phyloP scores from a whole-genome alignment of 2,113 vertebrate species.

The Menidia beryllina region DNA sequence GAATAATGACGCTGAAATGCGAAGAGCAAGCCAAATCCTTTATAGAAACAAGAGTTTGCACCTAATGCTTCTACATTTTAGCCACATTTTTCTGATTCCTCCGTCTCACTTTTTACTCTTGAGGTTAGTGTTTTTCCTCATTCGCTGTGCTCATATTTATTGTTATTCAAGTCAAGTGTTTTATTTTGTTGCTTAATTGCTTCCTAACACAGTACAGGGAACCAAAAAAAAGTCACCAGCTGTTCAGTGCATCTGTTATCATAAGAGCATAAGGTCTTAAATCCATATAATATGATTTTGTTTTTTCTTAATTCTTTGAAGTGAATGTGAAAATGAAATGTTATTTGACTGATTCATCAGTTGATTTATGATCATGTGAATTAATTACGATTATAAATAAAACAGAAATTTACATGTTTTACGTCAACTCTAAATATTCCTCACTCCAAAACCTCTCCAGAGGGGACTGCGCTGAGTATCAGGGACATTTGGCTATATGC shows the following conservation, averaged over 20 bases:
- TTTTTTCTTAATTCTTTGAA: slow-evolving; percentile 18
- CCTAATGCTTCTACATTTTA: neutral
- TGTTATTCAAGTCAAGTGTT: neutral
- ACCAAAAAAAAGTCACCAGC: slow-evolving; percentile 8
- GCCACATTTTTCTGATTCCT: neutral
- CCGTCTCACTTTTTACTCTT: neutral
- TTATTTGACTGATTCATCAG: slow-evolving; percentile 13
- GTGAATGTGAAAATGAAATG: slow-evolving; percentile 13
- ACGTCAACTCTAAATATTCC: neutral
- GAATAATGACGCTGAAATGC: slow-evolving; percentile 15
- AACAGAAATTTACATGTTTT: neutral
- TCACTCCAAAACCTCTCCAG: neutral
- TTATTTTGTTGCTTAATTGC: neutral
- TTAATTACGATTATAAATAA: neutral
- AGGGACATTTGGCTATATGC: slow-evolving; percentile 5
- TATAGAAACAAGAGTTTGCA: slow-evolving; percentile 5
- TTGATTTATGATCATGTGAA: slow-evolving; percentile 8
- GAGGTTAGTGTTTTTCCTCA: neutral
- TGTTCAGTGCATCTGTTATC: slow-evolving; percentile 47
- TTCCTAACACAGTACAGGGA: slow-evolving; percentile 15
- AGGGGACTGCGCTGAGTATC: neutral
- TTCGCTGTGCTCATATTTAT: neutral
- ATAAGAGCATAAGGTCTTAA: slow-evolving; percentile 52
- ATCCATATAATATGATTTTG: neutral
- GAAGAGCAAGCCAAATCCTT: slow-evolving; percentile 9